Conservation (phyloP, 2,797 vertebrate species). For the Myotis myotis region DNA sequence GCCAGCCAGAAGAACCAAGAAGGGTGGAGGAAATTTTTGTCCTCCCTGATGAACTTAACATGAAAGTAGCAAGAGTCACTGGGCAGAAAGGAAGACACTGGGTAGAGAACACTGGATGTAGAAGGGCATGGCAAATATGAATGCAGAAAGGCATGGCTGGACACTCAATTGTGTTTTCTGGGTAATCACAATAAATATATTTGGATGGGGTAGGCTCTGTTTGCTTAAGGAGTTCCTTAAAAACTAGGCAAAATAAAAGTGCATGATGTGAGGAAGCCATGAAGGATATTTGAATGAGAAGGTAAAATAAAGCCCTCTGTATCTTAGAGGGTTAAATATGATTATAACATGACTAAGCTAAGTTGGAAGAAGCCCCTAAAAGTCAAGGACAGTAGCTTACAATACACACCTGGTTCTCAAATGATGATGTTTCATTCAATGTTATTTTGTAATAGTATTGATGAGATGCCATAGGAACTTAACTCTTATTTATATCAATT, state of each 20-base stretch:
- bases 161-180: background rate
- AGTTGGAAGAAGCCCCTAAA: background rate
- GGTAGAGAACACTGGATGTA: background rate
- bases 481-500: background rate
- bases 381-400: background rate
- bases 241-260: background rate
- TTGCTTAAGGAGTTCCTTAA: background rate
- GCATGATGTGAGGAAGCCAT: background rate
- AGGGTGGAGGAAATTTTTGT: background rate
- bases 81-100: background rate
- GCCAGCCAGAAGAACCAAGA: background rate
- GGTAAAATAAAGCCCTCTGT: background rate
- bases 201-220: background rate
- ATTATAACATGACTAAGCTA: background rate
- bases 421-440: background rate
- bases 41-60: background rate
- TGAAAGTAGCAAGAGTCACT: background rate
- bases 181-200: background rate
- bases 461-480: background rate
- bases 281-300: constrained; percentile 12
- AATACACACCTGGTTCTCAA: background rate
- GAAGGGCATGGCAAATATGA: background rate
- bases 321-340: constrained; percentile 23
- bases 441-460: background rate
- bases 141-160: background rate